Percentiles rank a stretch among this genome's conserved stretches.
Conservation (phyloP, 2,797 vertebrate genomes). For the Craterocephalus amniculus region DNA sequence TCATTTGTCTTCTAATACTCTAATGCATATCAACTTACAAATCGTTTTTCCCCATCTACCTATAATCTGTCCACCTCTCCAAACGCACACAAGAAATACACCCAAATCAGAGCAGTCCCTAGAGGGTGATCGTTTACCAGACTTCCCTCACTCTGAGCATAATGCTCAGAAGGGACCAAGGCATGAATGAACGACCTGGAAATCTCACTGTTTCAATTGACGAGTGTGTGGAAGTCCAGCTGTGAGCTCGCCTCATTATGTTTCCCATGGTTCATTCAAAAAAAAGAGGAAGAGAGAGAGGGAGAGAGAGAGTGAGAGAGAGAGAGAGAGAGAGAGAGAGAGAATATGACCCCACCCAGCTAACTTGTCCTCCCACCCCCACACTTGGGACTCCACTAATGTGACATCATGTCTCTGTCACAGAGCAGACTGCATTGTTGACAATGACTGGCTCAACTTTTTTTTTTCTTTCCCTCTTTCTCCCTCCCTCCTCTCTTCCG, state of each 20-base stretch:
- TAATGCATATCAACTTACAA: constrained; percentile 42
- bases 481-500: constrained; percentile 48
- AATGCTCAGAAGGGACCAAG: constrained; percentile 71
- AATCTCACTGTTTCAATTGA: constrained; percentile 78
- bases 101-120: constrained; percentile 46
- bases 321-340: too few relatives aligned
- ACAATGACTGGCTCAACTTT: constrained; percentile 68
- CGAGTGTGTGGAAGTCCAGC: constrained; percentile 78
- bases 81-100: constrained; percentile 19
- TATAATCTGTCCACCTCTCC: constrained; percentile 25
- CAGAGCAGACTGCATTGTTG: constrained; percentile 77
- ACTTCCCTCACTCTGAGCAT: constrained; percentile 60
- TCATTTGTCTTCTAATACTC: constrained; percentile 23
- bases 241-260: constrained; percentile 76
- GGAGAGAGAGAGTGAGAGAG: constrained; percentile 44
- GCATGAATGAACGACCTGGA: constrained; percentile 83
- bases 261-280: constrained; percentile 79
- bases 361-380: constrained; percentile 56
- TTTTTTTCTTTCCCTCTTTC: constrained; percentile 46
- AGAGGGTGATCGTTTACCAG: constrained; percentile 77
- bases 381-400: constrained; percentile 70
- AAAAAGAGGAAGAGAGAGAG: constrained; percentile 30
- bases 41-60: constrained; percentile 32
- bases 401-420: constrained; percentile 84
- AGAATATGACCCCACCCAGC: constrained; percentile 79